phyloP scores from a whole-genome alignment of 2,113 vertebrate genomes.

The Callopanchax toddi region DNA sequence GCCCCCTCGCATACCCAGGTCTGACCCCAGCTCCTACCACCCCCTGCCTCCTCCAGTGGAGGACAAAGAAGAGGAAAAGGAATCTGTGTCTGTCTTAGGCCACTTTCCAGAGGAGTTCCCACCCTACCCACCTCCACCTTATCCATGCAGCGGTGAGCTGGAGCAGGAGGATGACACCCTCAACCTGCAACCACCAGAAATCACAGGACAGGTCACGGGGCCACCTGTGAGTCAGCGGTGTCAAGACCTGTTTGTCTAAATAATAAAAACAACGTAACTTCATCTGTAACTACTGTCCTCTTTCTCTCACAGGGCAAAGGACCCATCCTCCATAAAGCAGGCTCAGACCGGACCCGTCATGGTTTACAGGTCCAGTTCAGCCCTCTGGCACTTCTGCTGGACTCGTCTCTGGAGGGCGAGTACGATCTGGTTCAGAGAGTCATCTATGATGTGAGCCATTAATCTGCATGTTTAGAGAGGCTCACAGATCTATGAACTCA shows the following conservation, averaged over 20 bases:
- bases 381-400: conserved; percentile 90
- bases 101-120: conserved; percentile 88
- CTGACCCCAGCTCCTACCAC: conserved; percentile 57
- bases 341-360: conserved; percentile 83
- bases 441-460: conserved; percentile 92
- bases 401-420: conserved; percentile 95
- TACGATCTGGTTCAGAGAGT: conserved; percentile 97
- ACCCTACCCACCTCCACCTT: conserved; percentile 90
- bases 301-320: conserved; percentile 83
- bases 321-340: conserved; percentile 87
- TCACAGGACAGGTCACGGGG: conserved; percentile 85
- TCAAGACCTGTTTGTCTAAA: background rate
- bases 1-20: conserved; percentile 60
- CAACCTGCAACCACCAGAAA: conserved; percentile 85
- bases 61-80: conserved; percentile 74
- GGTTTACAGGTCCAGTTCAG: conserved; percentile 91
- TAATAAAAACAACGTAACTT: background rate
- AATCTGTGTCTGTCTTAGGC: conserved; percentile 38
- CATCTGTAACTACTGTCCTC: background rate
- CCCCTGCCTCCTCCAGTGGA: conserved; percentile 24
- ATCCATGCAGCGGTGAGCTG: conserved; percentile 81
- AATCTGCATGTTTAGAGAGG: background rate
- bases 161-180: conserved; percentile 75
- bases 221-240: conserved; percentile 80
- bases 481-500: too few species aligned